Evolutionary conservation across 2,797 vertebrate genomes (phyloP).

Genomic region (Xenopus petersii): DNA sequence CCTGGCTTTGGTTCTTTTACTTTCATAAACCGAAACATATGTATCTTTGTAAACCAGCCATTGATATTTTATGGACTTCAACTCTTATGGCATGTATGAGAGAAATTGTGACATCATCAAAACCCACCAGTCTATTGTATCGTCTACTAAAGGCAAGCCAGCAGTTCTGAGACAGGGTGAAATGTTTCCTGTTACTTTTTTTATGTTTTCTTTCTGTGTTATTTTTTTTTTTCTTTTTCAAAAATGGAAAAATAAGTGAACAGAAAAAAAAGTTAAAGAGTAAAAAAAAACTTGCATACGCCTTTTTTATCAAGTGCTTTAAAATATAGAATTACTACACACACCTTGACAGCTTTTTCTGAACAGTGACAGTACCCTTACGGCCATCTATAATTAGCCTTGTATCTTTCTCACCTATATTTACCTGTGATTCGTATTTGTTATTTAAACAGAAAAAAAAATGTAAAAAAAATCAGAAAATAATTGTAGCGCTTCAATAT

Average conservation of each 20-base stretch:
- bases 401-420: conserved; percentile 99
- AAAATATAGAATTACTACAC: conserved; percentile 84
- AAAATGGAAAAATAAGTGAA: conserved; percentile 69
- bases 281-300: conserved; percentile 71
- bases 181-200: conserved; percentile 58
- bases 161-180: conserved; percentile 69
- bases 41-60: too few species aligned
- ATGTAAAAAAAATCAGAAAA: conserved; percentile 58
- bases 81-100: not conserved
- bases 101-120: not conserved
- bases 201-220: conserved; percentile 48
- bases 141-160: conserved; percentile 69
- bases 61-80: not conserved
- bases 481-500: conserved; percentile 99
- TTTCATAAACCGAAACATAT: too few species aligned
- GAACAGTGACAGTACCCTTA: conserved; percentile 99
- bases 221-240: conserved; percentile 71
- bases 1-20: too few species aligned
- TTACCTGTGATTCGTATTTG: conserved; percentile 99
- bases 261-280: conserved; percentile 64
- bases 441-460: conserved; percentile 89
- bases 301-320: conserved; percentile 98
- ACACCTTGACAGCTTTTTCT: conserved; percentile 90
- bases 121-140: not conserved
- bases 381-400: conserved; percentile 99